Base-by-base conservation (phyloP, 2,797 vertebrate species). In the Champsocephalus esox region DNA sequence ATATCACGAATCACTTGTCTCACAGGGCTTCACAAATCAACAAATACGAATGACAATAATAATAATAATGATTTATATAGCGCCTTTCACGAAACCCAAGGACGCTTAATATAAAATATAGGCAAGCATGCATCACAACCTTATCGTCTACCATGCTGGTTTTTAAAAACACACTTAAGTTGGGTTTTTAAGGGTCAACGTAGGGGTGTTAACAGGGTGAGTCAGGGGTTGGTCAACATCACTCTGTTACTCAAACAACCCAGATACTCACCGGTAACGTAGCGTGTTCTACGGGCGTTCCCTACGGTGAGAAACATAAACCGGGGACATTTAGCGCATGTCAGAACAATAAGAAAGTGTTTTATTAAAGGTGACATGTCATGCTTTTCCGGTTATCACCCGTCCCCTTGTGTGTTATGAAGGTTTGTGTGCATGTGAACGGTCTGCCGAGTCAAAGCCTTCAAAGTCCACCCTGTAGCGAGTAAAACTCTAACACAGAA, bases 211-310 rank as follows among this genome's bases (percentile, higher is more conserved):
- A 86, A 82, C 45, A 46, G 38, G 73, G 81, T 89, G 55, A 89
- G 82, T 85, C 50, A 17, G 72, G 80, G 54, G 16, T 34, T 61
- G 66, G 79, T 85, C 56, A 82, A 87, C 73, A 79, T 73, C 92
- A 93, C 89, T 85, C 86, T 2, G 59, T 87, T 84, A 80, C 70
- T 66, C 34, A 43, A 59, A 63, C 77, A 84, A 61, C 69, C 50
- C 75, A 73, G 56, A 61, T 90, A 96, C 94, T 96, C 91, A 96
- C 94, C 94, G 96, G 93, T 86, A 96, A 89, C 55, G 93, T 93
- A 28, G 94, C 93, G 86, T 96, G 95, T 87, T 94, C 89, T 89
- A 92, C 80, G 52, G 88, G 86, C 46, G 69, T 80, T 84, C 93
- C 94, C 95, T 96, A 92, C 54, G 58, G 81, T 34, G 12, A 84